A percentile compares a stretch with the other conserved stretches of the same genome.
Conservation (phyloP, 2,797 vertebrate genomes). For the Darevskia mixta region DNA sequence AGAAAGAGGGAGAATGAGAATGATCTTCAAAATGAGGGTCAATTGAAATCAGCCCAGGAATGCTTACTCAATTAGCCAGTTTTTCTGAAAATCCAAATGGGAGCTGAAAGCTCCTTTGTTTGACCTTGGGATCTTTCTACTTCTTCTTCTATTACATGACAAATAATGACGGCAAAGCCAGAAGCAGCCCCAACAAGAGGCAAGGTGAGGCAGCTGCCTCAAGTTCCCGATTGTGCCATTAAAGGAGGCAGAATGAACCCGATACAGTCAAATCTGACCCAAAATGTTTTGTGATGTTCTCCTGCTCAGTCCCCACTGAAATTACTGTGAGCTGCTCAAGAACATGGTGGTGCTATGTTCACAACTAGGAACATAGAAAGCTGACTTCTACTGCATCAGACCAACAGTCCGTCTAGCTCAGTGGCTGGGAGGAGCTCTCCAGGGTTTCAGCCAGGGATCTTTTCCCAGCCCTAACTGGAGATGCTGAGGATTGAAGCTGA, state of each 20-base stretch:
- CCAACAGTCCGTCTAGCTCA: too few species aligned
- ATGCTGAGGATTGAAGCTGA: too few species aligned
- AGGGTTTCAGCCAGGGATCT: too few species aligned
- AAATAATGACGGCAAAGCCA: background rate
- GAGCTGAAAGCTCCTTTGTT: background rate
- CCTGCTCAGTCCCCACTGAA: background rate
- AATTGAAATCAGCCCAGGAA: background rate
- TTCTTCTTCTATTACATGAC: background rate
- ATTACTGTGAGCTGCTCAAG: background rate
- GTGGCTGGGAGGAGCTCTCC: too few species aligned
- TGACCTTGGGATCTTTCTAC: conserved; percentile 17
- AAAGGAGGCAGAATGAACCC: background rate
- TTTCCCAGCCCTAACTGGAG: too few species aligned
- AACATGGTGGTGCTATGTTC: background rate
- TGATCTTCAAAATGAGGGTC: background rate
- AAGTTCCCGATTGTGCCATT: background rate
- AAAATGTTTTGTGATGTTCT: background rate
- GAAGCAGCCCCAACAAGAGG: background rate
- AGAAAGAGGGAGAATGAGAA: too few species aligned
- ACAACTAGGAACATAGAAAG: background rate
- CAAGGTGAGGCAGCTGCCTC: background rate
- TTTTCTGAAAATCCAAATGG: background rate
- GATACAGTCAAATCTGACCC: background rate
- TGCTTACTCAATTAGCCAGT: background rate
- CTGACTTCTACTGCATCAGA: too few species aligned